Percentiles rank a stretch among this genome's conserved stretches.
These are phyloP conservation scores for Drosophila phalerata DNA, from an alignment of 2,888 invertebrate species.

Conservation along the genomic window DNA sequence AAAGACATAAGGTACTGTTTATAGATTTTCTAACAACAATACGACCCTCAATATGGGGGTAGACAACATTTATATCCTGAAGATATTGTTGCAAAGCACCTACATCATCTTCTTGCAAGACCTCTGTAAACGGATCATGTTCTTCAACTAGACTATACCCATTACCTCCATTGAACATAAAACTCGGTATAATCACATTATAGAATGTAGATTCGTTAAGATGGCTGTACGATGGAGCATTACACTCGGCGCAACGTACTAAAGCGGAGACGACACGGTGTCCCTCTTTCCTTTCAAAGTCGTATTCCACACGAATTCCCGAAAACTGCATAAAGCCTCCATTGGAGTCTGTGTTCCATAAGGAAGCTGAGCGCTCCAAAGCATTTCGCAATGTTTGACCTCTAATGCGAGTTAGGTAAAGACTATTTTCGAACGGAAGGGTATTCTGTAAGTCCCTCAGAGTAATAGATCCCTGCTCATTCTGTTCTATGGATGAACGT, in stretches of 20 bases:
- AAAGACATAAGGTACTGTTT: not conserved
- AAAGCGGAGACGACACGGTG: conserved; percentile 88
- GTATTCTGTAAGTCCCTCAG: conserved; percentile 90
- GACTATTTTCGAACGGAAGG: conserved; percentile 91
- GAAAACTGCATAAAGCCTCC: conserved; percentile 95
- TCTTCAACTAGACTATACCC: conserved; percentile 84
- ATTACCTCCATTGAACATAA: conserved; percentile 92
- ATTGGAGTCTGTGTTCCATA: conserved; percentile 86
- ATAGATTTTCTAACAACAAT: conserved; percentile 83
- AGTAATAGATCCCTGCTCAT: conserved; percentile 87
- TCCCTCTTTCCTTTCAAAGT: conserved; percentile 88
- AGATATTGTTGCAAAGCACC: conserved; percentile 88
- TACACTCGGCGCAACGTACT: conserved; percentile 90
- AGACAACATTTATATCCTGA: conserved; percentile 87
- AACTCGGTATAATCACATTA: conserved; percentile 89
- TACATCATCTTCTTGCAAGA: conserved; percentile 86
- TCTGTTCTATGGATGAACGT: conserved; percentile 88
- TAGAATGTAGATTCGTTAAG: conserved; percentile 88
- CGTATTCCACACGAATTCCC: conserved; percentile 90
- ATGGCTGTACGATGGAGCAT: conserved; percentile 87
- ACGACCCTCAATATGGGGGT: conserved; percentile 89
- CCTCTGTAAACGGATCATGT: conserved; percentile 37
- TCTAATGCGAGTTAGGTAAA: conserved; percentile 88
- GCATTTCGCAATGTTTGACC: conserved; percentile 89
- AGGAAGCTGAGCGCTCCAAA: conserved; percentile 89